Conservation (phyloP, 2,888 invertebrate species). For the Tetropium fuscum region DNA sequence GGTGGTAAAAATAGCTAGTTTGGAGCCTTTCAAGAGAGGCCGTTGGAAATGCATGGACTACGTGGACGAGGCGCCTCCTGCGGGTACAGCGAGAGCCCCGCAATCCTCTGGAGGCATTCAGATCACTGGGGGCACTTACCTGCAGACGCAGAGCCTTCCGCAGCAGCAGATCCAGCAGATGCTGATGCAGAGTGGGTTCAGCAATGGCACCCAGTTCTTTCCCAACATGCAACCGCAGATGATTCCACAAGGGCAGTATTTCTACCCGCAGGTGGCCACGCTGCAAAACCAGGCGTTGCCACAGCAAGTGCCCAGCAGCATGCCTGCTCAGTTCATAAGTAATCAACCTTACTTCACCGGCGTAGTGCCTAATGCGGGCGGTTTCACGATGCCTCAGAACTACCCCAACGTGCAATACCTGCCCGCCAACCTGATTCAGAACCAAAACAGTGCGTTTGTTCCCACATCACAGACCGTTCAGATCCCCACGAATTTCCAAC, state of each 20-base stretch:
- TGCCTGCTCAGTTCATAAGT: conserved; percentile 60
- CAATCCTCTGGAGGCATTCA: conserved; percentile 58
- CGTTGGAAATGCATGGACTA: conserved; percentile 85
- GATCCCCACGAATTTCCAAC: conserved; percentile 59
- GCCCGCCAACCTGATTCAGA: conserved; percentile 60
- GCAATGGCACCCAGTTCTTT: conserved; percentile 57
- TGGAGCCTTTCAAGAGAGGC: conserved; percentile 80
- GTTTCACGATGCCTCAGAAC: conserved; percentile 54
- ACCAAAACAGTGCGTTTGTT: conserved; percentile 63
- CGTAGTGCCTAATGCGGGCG: conserved; percentile 53
- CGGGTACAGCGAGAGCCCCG: conserved; percentile 46
- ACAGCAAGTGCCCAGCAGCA: conserved; percentile 55
- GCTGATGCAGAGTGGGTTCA: conserved; percentile 62
- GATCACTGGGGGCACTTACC: conserved; percentile 54
- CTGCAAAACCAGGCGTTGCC: conserved; percentile 59
- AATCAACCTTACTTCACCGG: conserved; percentile 58
- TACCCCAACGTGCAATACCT: conserved; percentile 62
- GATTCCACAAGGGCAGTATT: conserved; percentile 62
- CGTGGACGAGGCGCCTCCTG: conserved; percentile 72
- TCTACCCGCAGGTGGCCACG: conserved; percentile 62
- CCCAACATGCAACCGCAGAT: conserved; percentile 60
- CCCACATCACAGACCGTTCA: conserved; percentile 61
- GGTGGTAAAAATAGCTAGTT: conserved; percentile 83
- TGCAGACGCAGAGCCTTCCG: conserved; percentile 66
- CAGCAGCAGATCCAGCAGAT: conserved; percentile 66